Base-by-base conservation (phyloP, 2,113 vertebrate species). In the Tetrao urogallus region DNA sequence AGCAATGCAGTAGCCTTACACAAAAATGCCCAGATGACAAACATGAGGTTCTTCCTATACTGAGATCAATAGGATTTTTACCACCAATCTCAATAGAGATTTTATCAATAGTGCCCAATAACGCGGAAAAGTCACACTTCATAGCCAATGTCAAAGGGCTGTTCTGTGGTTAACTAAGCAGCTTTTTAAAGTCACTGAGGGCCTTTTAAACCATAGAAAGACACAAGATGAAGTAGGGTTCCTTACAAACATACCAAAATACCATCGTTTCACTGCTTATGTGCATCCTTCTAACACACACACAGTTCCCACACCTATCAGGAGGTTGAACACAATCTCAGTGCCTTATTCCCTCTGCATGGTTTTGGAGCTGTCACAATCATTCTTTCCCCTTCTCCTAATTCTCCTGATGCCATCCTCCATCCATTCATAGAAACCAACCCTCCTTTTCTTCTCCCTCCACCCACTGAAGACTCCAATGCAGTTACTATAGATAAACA, bases 81-180 rank as follows among this genome's bases (percentile, higher is more conserved):
- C 79, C 82, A 75, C 28, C 36, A 67, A 2, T n/a, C 48, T 86
- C 72, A 75, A 6, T 3, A 67, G 47, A 87, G 67, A 83, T 91
- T 86, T 88, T 82, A 86, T 88, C 76, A 58, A 64, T 3, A 74
- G 56, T 30, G 56, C 69, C 57, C 64, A 82, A 15, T 65, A 69
- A 88, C 38, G 78, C 88, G 57, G 92, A 95, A 89, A 93, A 80
- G 60, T 89, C 77, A 90, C 3, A 8, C 56, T 36, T 48, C 25
- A 54, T 18, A 52, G 57, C 42, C 21, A 36, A 45, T 8, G 79
- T 28, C 78, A 78, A 43, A 81, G 43, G 25, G 75, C 82, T 88
- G 63, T 60, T 89, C 74, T 5, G 2, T 36, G 34, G 34, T 50
- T 83, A 89, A 84, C 86, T 45, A 87, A 85, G 87, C 45, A 18